Conservation (phyloP, 1,140 invertebrate genomes). For the Augochlora pura region DNA sequence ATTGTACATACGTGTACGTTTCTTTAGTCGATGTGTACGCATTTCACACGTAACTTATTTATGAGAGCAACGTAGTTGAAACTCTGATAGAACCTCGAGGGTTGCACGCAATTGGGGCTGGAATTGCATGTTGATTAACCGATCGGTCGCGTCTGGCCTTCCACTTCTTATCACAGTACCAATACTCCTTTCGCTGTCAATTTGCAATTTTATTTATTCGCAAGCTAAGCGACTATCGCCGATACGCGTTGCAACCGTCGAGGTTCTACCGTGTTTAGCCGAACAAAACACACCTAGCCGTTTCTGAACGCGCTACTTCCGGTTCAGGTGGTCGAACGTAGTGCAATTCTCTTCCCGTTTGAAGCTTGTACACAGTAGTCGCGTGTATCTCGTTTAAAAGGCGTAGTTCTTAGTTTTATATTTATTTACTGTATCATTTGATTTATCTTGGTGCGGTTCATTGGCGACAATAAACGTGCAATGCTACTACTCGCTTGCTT, state of each 20-base stretch:
- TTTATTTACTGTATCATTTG: constrained; percentile 61
- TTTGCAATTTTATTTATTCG: no score
- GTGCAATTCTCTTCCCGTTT: constrained; percentile 33
- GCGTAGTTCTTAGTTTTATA: constrained; percentile 55
- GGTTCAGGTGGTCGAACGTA: constrained; percentile 44
- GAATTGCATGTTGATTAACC: no score
- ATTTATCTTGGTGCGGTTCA: constrained; percentile 63
- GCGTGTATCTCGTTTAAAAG: constrained; percentile 52
- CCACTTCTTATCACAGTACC: no score
- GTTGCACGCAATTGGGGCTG: no score
- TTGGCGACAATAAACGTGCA: constrained; percentile 73
- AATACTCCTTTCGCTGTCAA: no score
- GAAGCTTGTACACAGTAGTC: constrained; percentile 55
- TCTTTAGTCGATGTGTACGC: background rate
- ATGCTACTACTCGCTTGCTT: constrained; percentile 72
- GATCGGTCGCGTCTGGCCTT: no score
- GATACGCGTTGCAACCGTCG: no score
- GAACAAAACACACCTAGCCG: background rate
- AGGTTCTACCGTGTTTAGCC: background rate
- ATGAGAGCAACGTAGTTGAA: background rate
- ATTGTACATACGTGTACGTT: constrained; percentile 11
- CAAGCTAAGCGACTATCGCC: no score
- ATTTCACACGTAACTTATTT: constrained; percentile 17
- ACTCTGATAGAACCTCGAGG: no score
- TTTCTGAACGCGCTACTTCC: constrained; percentile 50